Percentiles rank a stretch among this genome's conserved stretches.
These are phyloP conservation scores for Alauda arvensis DNA, from an alignment of 2,797 vertebrate genomes.

Conservation along the genomic window DNA sequence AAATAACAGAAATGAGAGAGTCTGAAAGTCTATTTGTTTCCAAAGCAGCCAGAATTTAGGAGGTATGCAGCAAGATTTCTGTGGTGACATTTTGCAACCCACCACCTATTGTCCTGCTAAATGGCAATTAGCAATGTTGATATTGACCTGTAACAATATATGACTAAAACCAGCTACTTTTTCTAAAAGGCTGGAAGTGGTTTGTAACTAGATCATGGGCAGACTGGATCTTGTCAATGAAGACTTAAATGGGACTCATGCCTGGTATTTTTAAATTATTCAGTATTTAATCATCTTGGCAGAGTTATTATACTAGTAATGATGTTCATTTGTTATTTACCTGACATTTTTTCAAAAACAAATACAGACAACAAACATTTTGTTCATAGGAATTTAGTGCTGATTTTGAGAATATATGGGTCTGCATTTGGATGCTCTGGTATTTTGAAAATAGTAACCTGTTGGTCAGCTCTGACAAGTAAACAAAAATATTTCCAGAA, in stretches of 20 bases:
- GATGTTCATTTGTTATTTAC: neutral
- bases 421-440: neutral
- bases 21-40: neutral
- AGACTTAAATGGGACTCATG: neutral
- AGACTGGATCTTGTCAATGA: neutral
- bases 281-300: neutral
- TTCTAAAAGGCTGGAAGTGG: neutral
- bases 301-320: conserved; percentile 10
- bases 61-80: neutral
- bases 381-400: neutral
- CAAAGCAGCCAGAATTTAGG: neutral
- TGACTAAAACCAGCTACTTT: neutral
- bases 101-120: neutral
- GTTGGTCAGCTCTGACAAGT: neutral
- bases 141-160: neutral
- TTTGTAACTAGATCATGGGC: neutral
- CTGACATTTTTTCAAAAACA: neutral
- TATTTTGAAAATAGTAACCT: neutral
- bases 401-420: neutral
- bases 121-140: neutral
- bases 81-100: rapidly evolving
- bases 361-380: neutral
- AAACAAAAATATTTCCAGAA: neutral
- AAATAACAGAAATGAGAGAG: neutral
- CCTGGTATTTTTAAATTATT: conserved; percentile 8